These are phyloP conservation scores for Puffinus mauretanicus DNA, from an alignment of 2,113 vertebrate genomes.

Conservation along the genomic window DNA sequence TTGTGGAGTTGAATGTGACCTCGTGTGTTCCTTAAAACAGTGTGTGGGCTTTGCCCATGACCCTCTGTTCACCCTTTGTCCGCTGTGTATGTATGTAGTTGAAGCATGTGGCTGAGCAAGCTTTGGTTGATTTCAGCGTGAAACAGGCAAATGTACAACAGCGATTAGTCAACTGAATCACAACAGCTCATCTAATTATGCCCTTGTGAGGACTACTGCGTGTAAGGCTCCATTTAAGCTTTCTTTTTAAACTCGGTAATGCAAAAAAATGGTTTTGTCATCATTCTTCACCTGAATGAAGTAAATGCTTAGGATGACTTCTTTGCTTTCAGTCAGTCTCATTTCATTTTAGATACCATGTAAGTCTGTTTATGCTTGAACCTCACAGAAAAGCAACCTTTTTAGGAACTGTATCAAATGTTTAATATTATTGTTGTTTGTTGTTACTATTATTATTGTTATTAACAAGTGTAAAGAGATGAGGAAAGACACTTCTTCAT, in stretches of 20 bases:
- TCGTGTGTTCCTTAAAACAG: neutral
- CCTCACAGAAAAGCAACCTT: neutral
- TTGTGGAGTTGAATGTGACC: neutral
- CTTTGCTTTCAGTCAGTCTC: neutral
- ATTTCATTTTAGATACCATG: neutral
- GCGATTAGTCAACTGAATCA: rapidly evolving
- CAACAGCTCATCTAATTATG: neutral
- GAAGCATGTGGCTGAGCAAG: neutral
- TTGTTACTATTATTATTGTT: neutral
- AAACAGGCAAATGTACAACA: neutral
- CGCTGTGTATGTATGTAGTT: neutral
- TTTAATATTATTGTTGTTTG: neutral
- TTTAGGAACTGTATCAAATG: neutral
- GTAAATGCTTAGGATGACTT: neutral
- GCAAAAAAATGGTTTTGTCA: neutral
- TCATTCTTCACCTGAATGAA: neutral
- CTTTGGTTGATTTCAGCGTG: neutral
- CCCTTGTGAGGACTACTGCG: neutral
- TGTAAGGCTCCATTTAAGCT: neutral
- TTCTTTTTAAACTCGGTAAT: neutral
- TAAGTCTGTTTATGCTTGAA: neutral
- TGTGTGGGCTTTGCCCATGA: neutral
- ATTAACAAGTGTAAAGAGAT: neutral
- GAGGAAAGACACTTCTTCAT: neutral
- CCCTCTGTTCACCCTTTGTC: neutral